phyloP scores from a whole-genome alignment of 2,888 invertebrate species.

The Hylaea fasciaria region DNA sequence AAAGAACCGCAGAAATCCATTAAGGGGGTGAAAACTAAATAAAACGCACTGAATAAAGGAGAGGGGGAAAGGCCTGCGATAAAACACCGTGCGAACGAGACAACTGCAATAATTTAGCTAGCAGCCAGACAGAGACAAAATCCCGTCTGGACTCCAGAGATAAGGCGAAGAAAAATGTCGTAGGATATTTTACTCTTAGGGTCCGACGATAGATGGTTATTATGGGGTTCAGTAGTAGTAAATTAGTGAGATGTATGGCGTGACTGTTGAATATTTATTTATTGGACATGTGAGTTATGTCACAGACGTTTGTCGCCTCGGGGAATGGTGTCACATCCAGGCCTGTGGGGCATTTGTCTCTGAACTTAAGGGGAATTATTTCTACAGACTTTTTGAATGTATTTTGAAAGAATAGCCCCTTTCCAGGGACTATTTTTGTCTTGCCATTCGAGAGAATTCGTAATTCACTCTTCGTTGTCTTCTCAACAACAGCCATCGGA shows the following conservation, averaged over 20 bases:
- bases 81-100: conserved; percentile 51
- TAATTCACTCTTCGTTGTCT: too few species aligned
- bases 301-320: conserved; percentile 25
- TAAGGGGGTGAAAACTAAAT: conserved; percentile 78
- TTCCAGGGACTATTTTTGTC: too few species aligned
- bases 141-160: conserved; percentile 74
- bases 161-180: conserved; percentile 83
- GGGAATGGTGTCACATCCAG: conserved; percentile 27
- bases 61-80: conserved; percentile 62
- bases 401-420: not conserved
- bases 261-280: conserved; percentile 80
- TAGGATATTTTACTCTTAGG: conserved; percentile 76
- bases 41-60: conserved; percentile 73
- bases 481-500: too few species aligned
- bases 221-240: conserved; percentile 78
- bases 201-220: conserved; percentile 78
- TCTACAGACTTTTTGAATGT: not conserved
- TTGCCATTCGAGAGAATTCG: too few species aligned
- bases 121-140: conserved; percentile 51
- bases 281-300: conserved; percentile 67
- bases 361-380: conserved; percentile 1
- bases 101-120: conserved; percentile 30
- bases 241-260: conserved; percentile 82
- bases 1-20: conserved; percentile 74
- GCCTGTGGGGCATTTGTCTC: conserved; percentile 34